A percentile compares a stretch with the other conserved stretches of the same genome.
phyloP scores from a whole-genome alignment of 2,113 vertebrate species.

The Tringa solitaria region DNA sequence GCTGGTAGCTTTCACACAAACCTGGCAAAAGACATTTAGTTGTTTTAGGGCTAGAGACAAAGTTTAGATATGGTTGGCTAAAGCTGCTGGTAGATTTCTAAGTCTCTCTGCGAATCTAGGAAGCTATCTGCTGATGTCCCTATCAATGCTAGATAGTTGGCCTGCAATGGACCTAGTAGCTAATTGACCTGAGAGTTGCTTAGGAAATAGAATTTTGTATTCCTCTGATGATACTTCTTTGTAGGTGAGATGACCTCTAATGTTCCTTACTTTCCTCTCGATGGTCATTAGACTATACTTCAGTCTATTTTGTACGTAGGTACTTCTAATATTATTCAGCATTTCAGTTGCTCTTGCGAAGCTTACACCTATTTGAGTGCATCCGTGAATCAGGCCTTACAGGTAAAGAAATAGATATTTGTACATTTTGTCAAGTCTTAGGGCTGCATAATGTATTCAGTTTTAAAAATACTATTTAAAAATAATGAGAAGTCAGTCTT shows the following conservation, averaged over 20 bases:
- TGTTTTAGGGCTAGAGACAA: background rate
- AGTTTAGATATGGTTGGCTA: background rate
- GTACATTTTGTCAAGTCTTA: background rate
- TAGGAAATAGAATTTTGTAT: background rate
- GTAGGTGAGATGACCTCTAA: background rate
- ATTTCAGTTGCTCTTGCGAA: background rate
- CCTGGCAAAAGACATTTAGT: background rate
- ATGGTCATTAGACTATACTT: background rate
- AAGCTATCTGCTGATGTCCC: background rate
- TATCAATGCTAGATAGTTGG: background rate
- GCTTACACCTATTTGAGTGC: background rate
- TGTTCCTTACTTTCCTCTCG: background rate
- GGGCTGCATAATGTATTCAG: background rate
- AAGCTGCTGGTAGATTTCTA: background rate
- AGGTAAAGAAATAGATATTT: background rate
- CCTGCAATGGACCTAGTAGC: background rate
- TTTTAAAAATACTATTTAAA: background rate
- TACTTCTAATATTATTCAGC: background rate
- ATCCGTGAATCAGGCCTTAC: background rate
- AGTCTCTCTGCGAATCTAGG: background rate
- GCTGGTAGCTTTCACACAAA: background rate
- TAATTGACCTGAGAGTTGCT: background rate
- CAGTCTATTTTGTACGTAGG: background rate
- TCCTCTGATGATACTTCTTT: background rate
- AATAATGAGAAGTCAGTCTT: background rate